Evolutionary conservation across 2,797 vertebrate genomes (phyloP).

Genomic region (Odontamblyopus lacepedii): DNA sequence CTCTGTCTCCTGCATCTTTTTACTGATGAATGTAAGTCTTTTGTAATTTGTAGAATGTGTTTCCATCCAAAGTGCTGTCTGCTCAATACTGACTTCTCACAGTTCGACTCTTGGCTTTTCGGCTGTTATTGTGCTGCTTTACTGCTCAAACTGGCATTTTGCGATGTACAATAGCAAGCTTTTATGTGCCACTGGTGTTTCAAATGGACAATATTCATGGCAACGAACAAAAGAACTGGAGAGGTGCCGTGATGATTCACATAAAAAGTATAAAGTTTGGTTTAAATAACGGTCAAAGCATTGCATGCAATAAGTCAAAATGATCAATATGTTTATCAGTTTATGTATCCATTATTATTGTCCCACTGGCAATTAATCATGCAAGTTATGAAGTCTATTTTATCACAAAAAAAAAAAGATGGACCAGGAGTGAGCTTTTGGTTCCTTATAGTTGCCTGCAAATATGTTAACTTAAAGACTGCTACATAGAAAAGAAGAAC

Average conservation of each 20-base stretch:
- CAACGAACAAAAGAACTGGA: neutral
- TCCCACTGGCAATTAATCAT: neutral
- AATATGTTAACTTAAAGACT: neutral
- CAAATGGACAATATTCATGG: slow-evolving; percentile 7
- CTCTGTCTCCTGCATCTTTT: slow-evolving; percentile 24
- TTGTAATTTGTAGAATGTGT: slow-evolving; percentile 61
- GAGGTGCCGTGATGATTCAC: neutral
- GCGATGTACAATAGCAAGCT: slow-evolving; percentile 10
- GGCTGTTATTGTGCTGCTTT: slow-evolving; percentile 13
- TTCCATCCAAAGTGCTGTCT: slow-evolving; percentile 43
- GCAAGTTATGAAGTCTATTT: neutral
- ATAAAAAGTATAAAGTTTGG: neutral
- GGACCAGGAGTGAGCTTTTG: neutral
- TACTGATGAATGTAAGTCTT: slow-evolving; percentile 61
- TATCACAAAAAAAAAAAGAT: neutral
- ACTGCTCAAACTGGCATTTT: slow-evolving; percentile 20
- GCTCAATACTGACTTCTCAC: slow-evolving; percentile 24
- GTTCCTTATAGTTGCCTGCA: neutral
- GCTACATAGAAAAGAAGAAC: neutral
- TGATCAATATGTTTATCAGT: neutral
- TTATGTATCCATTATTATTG: neutral
- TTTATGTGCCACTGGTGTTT: slow-evolving; percentile 26
- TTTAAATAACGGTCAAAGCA: neutral
- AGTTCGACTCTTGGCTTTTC: neutral
- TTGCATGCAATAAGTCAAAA: neutral